Evolutionary conservation across 2,113 vertebrate species (phyloP).

Genomic region (Psammodynastes pulverulentus): DNA sequence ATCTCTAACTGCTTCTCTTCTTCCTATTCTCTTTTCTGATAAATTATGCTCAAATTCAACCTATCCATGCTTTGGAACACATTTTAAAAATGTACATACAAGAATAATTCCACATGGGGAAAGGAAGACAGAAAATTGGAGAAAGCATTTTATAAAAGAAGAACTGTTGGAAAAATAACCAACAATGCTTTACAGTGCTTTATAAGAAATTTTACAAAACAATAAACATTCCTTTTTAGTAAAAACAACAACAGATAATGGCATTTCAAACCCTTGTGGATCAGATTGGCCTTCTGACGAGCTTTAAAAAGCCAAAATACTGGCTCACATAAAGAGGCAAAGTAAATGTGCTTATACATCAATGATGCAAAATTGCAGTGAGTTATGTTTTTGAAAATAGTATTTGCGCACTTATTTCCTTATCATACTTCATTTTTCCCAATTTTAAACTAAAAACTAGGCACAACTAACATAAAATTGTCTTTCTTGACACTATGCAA

Average conservation of each 20-base stretch:
- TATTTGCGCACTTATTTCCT: not conserved
- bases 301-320: not conserved
- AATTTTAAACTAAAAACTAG: not conserved
- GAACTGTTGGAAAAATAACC: not conserved
- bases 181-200: not conserved
- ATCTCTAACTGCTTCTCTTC: not conserved
- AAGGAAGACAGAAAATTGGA: not conserved
- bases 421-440: not conserved
- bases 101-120: not conserved
- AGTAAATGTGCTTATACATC: not conserved
- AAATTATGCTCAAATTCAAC: not conserved
- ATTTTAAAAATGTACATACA: not conserved
- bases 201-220: not conserved
- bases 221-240: not conserved
- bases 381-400: not conserved
- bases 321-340: not conserved
- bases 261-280: not conserved
- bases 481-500: not conserved
- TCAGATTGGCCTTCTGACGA: not conserved
- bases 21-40: not conserved
- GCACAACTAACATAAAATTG: not conserved
- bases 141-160: not conserved
- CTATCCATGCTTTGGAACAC: not conserved
- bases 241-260: not conserved
- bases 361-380: not conserved